A percentile compares a stretch with the other conserved stretches of the same genome.
Evolutionary conservation across 2,113 vertebrate genomes (phyloP).

Genomic region (Phoxinus phoxinus): DNA sequence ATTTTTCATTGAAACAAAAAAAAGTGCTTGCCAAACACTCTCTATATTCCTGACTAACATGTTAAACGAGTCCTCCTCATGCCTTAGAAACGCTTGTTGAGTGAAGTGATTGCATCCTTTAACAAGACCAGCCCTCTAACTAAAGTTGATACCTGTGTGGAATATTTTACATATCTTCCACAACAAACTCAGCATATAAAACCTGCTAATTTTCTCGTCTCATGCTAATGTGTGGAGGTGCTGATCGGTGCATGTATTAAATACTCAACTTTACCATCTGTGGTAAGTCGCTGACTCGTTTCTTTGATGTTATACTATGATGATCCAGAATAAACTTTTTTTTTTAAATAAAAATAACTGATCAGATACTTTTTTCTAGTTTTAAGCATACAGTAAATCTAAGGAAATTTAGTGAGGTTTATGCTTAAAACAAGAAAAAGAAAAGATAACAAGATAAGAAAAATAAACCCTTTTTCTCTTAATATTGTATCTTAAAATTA

Average conservation of each 20-base stretch:
- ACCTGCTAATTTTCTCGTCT: neutral
- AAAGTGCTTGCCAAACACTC: neutral
- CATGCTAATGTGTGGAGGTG: neutral
- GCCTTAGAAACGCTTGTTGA: neutral
- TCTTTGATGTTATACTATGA: neutral
- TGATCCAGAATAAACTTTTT: neutral
- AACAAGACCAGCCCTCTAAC: neutral
- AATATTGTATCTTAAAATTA: too few species aligned
- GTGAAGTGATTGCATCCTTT: neutral
- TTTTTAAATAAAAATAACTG: neutral
- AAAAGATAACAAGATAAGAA: neutral
- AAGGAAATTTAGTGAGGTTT: neutral
- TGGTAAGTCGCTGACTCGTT: neutral
- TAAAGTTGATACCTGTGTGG: neutral
- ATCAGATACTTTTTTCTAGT: neutral
- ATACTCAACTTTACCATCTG: neutral
- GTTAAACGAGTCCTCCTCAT: neutral
- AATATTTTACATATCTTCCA: neutral
- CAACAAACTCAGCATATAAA: neutral
- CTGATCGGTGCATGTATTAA: neutral
- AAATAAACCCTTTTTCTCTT: too few species aligned
- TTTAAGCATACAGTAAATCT: neutral
- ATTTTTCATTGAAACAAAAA: neutral
- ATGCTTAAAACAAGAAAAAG: neutral
- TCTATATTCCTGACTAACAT: slow-evolving; percentile 5